Evolutionary conservation across 1,140 invertebrate species (phyloP).

Genomic region (Paraescarpia echinospica): DNA sequence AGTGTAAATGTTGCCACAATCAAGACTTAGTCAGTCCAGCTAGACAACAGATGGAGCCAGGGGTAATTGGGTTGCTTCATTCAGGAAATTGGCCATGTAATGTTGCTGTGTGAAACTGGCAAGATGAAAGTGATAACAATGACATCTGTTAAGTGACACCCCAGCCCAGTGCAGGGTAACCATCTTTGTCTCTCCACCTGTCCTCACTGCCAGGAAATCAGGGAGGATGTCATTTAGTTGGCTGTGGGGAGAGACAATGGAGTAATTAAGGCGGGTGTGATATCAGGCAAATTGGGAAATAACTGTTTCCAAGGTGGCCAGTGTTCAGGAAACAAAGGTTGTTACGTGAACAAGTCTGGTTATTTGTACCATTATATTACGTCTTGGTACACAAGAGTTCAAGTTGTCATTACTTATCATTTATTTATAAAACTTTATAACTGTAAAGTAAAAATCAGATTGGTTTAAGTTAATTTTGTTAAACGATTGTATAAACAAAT

Average conservation of each 20-base stretch:
- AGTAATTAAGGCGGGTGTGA: background rate
- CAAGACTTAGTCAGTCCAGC: too few species aligned
- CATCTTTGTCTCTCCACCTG: background rate
- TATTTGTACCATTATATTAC: background rate
- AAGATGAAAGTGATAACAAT: background rate
- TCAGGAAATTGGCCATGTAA: background rate
- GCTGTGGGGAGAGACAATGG: background rate
- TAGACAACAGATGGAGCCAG: background rate
- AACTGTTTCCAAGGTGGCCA: background rate
- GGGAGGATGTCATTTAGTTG: background rate
- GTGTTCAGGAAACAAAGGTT: background rate
- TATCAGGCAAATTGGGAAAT: background rate
- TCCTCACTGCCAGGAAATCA: background rate
- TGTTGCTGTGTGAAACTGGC: background rate
- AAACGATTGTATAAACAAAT: too few species aligned
- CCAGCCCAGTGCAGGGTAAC: background rate
- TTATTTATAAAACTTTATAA: too few species aligned
- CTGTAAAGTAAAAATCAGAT: too few species aligned
- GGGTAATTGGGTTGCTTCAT: background rate
- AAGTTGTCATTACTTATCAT: too few species aligned
- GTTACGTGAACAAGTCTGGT: background rate
- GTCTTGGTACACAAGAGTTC: too few species aligned
- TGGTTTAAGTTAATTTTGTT: too few species aligned
- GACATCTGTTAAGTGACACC: background rate
- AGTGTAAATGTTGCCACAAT: too few species aligned